These are phyloP conservation scores for Phymastichus coffea DNA, from an alignment of 1,140 invertebrate genomes.

Conservation along the genomic window DNA sequence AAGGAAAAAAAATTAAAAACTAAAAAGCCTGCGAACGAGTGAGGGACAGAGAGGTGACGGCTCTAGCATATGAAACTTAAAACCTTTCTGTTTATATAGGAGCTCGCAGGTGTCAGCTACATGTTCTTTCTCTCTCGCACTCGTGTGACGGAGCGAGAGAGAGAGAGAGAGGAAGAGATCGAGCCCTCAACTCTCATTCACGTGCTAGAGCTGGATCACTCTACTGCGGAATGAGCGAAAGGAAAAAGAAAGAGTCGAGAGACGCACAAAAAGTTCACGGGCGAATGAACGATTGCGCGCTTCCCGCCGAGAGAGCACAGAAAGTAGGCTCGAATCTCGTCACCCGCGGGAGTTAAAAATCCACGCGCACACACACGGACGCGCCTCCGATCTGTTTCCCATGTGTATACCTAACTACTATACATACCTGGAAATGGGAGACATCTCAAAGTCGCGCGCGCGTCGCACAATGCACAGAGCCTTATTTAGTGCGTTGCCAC, in stretches of 20 bases:
- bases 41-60: background rate
- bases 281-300: constrained; percentile 23
- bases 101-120: constrained; percentile 23
- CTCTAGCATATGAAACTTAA: constrained; percentile 9
- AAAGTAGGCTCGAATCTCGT: constrained; percentile 12
- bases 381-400: constrained; percentile 23
- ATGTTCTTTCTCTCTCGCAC: background rate
- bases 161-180: background rate
- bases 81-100: constrained; percentile 24
- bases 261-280: constrained; percentile 23
- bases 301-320: constrained; percentile 11
- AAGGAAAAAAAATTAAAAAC: constrained; percentile 9
- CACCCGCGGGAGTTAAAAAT: constrained; percentile 9
- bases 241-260: background rate
- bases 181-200: too few species aligned
- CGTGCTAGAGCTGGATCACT: background rate
- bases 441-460: constrained; percentile 1
- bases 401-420: background rate
- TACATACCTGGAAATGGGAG: background rate
- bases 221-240: background rate
- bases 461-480: constrained; percentile 15
- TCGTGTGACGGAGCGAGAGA: background rate
- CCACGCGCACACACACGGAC: background rate
- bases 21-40: background rate
- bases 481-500: constrained; percentile 23